Evolutionary conservation across 2,113 vertebrate species (phyloP), one percentile per base, ranked within the genome.

Genomic region (Sceloporus tristichus): DNA sequence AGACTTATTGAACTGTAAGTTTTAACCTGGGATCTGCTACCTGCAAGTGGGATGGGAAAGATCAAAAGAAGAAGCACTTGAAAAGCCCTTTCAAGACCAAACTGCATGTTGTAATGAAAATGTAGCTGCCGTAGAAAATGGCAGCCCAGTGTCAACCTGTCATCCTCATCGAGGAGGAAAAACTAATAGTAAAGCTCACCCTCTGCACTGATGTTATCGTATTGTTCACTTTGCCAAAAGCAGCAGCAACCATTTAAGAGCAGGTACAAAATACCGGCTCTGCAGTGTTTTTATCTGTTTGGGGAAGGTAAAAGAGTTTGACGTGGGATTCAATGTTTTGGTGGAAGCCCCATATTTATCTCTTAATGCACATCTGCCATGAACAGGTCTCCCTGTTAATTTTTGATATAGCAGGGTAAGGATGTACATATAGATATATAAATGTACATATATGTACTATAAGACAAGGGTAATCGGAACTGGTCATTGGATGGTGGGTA

Each of bases 1-100:
- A 98, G 98, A 94, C 97, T 99, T 94, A 96, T 95, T 75, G 98
- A 99, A 97, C 96, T 99, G 99, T 99, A 98, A 99, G 99, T 99
- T 93, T 54, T 68, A 82, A 84, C 83, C 85, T 25, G 83, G 90
- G 62, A 92, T 78, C 2, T 65, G 10, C 21, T 16, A 89, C 68
- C 81, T 91, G 89, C 78, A 87, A 91, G 34, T 9, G 68, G 71
- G 89, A 56, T 81, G 77, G 83, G 88, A 80, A 91, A 87, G 73
- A 5, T 84, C 70, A 92, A 56, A 76, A 38, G 85, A 83, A 6
- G 34, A 53, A 71, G 65, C 87, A 82, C 29, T 29, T 23, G 59
- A 79, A 92, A 71, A 0, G 0, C 10, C 85, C 88, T 92, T 82
- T 65, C 80, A 84, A 93, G 21, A 21, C 23, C 29, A n/a, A 10